Evolutionary conservation across 1,140 invertebrate genomes (phyloP).

Genomic region (Diabrotica undecimpunctata): DNA sequence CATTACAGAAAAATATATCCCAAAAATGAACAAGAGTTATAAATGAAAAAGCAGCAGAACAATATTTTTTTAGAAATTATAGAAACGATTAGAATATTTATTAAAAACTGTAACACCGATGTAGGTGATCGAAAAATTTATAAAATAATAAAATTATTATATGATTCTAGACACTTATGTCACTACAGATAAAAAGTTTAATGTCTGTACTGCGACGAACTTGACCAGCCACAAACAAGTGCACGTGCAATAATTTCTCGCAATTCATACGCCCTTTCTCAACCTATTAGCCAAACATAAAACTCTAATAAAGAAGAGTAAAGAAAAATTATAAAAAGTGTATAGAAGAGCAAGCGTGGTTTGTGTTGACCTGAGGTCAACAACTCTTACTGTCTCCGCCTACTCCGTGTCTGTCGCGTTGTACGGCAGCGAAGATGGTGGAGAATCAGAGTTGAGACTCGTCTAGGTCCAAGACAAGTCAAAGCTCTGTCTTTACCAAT

Average conservation of each 20-base stretch:
- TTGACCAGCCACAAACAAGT: not conserved
- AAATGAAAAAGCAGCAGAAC: too few species aligned
- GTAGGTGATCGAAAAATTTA: too few species aligned
- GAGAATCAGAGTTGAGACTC: slow-evolving; percentile 7
- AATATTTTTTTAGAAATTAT: too few species aligned
- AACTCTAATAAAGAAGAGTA: slow-evolving; percentile 5
- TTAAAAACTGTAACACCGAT: too few species aligned
- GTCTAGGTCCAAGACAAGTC: slow-evolving; percentile 4
- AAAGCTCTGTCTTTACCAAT: not conserved
- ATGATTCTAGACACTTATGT: too few species aligned
- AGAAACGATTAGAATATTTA: too few species aligned
- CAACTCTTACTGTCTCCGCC: slow-evolving; percentile 47
- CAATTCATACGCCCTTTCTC: not conserved
- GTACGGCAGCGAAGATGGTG: slow-evolving; percentile 36
- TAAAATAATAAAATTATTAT: too few species aligned
- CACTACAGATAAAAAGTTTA: too few species aligned
- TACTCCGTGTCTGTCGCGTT: slow-evolving; percentile 42
- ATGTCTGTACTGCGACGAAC: too few species aligned
- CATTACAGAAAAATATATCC: too few species aligned
- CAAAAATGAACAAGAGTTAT: too few species aligned
- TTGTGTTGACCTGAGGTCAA: slow-evolving; percentile 47
- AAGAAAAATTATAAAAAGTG: slow-evolving; percentile 28
- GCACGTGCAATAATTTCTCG: not conserved
- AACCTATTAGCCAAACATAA: not conserved
- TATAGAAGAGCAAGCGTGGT: slow-evolving; percentile 30